A percentile compares a stretch with the other conserved stretches of the same genome.
Conservation (phyloP, 2,888 invertebrate genomes). For the Pherbina coryleti region DNA sequence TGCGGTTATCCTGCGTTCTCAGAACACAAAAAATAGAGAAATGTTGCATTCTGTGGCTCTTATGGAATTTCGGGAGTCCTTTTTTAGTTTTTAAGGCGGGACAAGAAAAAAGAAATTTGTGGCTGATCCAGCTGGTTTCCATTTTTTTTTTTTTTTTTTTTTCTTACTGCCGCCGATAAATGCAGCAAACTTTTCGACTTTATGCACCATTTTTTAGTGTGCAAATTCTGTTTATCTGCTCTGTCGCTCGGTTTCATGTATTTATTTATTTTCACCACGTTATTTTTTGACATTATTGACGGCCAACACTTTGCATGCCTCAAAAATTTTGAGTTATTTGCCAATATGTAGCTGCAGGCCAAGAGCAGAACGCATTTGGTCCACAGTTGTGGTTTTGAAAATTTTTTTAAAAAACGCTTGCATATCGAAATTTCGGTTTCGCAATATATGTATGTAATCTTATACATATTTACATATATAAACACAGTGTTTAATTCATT, state of each 20-base stretch:
- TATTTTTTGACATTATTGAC: slow-evolving; percentile 18
- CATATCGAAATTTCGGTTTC: too few relatives aligned
- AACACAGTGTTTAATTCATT: too few relatives aligned
- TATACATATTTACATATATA: too few relatives aligned
- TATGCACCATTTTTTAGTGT: background rate
- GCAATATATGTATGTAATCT: too few relatives aligned
- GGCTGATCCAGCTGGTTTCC: background rate
- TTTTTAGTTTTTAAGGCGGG: background rate
- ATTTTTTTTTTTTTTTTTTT: background rate
- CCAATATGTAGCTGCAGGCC: slow-evolving; percentile 7
- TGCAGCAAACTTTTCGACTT: background rate
- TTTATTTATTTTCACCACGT: background rate
- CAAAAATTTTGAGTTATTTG: slow-evolving; percentile 21
- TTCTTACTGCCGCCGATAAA: background rate
- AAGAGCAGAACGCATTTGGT: background rate
- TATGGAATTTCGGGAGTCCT: background rate
- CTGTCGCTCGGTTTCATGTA: background rate
- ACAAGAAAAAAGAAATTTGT: background rate
- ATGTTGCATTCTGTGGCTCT: background rate
- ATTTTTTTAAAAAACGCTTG: too few relatives aligned
- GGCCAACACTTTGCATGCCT: slow-evolving; percentile 12
- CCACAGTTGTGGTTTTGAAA: too few relatives aligned
- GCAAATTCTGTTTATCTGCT: background rate
- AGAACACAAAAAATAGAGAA: too few relatives aligned
- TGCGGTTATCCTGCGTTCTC: too few relatives aligned